Evolutionary conservation across 2,888 invertebrate species (phyloP).

Genomic region (Apeira syringaria): DNA sequence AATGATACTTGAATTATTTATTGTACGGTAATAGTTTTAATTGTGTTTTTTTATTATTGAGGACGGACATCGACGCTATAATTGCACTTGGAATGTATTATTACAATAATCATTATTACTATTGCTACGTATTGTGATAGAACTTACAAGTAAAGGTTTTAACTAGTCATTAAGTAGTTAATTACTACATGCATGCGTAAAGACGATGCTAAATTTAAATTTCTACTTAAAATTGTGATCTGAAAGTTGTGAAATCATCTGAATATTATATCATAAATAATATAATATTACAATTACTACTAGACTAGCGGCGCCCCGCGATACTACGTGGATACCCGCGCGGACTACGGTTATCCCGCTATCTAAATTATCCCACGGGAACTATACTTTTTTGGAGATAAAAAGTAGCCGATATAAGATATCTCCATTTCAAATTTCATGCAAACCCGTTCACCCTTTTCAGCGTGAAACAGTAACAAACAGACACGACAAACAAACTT

Average conservation of each 20-base stretch:
- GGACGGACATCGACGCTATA: slow-evolving; percentile 45
- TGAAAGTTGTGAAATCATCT: slow-evolving; percentile 12
- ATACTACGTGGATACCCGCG: too few species aligned
- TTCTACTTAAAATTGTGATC: slow-evolving; percentile 22
- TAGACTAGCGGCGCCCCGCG: too few species aligned
- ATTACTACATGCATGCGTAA: not conserved
- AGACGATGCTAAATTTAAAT: slow-evolving; percentile 18
- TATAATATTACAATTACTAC: slow-evolving; percentile 13
- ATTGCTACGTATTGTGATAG: not conserved
- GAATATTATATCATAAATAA: not conserved
- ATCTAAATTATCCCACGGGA: too few species aligned
- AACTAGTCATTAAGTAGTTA: not conserved
- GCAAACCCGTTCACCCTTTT: too few species aligned
- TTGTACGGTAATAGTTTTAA: not conserved
- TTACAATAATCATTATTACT: slow-evolving; percentile 6
- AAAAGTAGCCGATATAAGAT: too few species aligned
- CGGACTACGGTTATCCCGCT: too few species aligned
- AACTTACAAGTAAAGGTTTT: not conserved
- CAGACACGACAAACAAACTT: too few species aligned
- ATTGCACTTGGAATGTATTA: slow-evolving; percentile 55
- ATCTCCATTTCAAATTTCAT: too few species aligned
- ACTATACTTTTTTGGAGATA: too few species aligned
- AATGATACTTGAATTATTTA: too few species aligned
- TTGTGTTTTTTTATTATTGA: slow-evolving; percentile 16
- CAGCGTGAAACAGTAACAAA: too few species aligned